Evolutionary conservation across 2,113 vertebrate species (phyloP), one percentile per base, ranked within the genome.

Genomic region (Glaucomys volans): DNA sequence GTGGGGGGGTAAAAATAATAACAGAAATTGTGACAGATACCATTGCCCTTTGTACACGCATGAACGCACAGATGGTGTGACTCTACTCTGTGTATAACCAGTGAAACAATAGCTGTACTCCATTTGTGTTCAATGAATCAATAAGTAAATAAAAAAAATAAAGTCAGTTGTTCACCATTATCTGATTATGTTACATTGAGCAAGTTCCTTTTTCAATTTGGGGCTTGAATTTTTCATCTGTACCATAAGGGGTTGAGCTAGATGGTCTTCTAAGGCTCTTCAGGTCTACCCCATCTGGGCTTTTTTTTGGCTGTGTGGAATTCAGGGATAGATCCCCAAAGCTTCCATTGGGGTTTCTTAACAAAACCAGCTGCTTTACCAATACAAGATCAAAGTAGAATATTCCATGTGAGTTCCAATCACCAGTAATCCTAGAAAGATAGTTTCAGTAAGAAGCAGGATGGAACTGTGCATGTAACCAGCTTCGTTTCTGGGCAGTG

Each of bases 201-300:
- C 28, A 87, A 84, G 17, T 83, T 95, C 24, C 44, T 50, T 94
- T 75, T 94, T 83, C 35, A 75, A 80, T 18, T 94, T 13, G 47
- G 64, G 57, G 47, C 52, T 95, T 94, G 62, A 94, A 89, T 89
- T 96, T 96, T 87, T 40, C 72, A 90, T 87, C 69, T 95, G 59
- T 83, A 96, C 47, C 18, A 87, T 50, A 37, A 92, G 5, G 8
- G 50, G 26, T 87, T 87, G 64, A 92, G 71, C 8, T 66, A 92
- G 66, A 94, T 76, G 47, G 24, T 87, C 66, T 88, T 32, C 71
- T 94, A 90, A 94, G 28, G 26, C 11, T 71, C 18, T 95, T 90
- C 20, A 83, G 24, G 40, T 92, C 22, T 84, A 90, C 18, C 22
- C 8, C 92, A 35, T 50, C 17, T 96, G 35, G 92, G 8, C 18